Evolutionary conservation across 2,797 vertebrate species (phyloP).

Genomic region (Typhlichthys eigenmanni): DNA sequence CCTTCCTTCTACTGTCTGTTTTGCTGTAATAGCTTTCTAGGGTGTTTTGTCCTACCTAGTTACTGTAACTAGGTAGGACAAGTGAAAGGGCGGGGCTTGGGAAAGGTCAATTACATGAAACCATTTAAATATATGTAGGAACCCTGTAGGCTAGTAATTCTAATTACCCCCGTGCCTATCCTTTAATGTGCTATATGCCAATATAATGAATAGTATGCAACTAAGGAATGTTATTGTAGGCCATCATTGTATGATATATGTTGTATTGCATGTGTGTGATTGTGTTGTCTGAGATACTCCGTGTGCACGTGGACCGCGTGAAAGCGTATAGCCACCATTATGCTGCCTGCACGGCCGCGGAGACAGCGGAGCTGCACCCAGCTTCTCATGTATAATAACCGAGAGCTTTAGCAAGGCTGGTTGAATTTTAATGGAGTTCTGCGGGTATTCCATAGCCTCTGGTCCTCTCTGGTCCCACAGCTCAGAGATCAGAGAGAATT

Average conservation of each 20-base stretch:
- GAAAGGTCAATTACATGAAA: too few relatives aligned
- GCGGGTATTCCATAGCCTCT: constrained; percentile 69
- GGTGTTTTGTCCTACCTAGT: too few relatives aligned
- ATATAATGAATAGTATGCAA: neutral
- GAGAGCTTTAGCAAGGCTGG: constrained; percentile 58
- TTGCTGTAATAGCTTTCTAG: too few relatives aligned
- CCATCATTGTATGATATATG: constrained; percentile 6
- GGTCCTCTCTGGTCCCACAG: constrained; percentile 68
- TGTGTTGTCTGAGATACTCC: neutral
- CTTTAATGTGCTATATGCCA: too few relatives aligned
- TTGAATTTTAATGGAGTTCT: constrained; percentile 77
- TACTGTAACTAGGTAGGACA: too few relatives aligned
- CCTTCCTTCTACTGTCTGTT: too few relatives aligned
- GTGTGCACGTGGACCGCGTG: constrained; percentile 4
- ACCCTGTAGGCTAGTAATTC: too few relatives aligned
- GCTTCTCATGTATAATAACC: constrained; percentile 71
- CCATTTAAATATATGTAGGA: too few relatives aligned
- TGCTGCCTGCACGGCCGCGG: constrained; percentile 39
- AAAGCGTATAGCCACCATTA: neutral
- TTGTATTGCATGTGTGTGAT: constrained; percentile 6
- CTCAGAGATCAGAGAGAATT: constrained; percentile 79
- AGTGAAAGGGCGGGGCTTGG: too few relatives aligned
- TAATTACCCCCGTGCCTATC: too few relatives aligned
- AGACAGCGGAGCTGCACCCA: constrained; percentile 51
- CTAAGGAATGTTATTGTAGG: constrained; percentile 11